Percentiles rank a stretch among this genome's conserved stretches.
These are phyloP conservation scores for Cephus pygmeus DNA, from an alignment of 2,888 invertebrate species.

Conservation along the genomic window DNA sequence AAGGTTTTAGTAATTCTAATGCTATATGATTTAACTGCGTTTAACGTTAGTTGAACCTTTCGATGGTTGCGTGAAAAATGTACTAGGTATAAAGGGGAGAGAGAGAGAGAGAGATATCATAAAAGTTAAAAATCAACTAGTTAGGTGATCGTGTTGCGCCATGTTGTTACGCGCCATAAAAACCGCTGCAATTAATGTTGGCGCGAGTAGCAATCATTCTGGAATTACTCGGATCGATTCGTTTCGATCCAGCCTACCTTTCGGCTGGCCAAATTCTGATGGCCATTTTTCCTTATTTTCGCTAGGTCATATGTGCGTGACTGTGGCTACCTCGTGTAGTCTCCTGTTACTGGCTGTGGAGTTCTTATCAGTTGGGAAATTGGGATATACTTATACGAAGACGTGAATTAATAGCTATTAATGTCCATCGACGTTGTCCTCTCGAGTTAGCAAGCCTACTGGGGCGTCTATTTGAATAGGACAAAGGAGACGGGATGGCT, in stretches of 20 bases:
- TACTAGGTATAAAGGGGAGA: not conserved
- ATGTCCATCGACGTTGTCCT: not conserved
- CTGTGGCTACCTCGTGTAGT: not conserved
- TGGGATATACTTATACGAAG: not conserved
- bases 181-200: not conserved
- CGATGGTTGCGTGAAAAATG: not conserved
- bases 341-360: not conserved
- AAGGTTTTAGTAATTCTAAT: not conserved
- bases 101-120: not conserved
- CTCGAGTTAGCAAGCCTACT: not conserved
- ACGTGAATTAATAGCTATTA: not conserved
- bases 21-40: conserved; percentile 7
- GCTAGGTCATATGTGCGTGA: not conserved
- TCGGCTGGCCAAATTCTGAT: not conserved
- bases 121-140: not conserved
- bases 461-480: not conserved
- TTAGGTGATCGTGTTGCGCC: not conserved
- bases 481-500: not conserved
- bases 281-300: not conserved
- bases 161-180: not conserved
- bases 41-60: conserved; percentile 8
- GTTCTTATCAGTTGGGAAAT: not conserved
- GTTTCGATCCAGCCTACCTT: not conserved
- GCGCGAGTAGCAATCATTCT: not conserved
- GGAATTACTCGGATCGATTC: not conserved